Conservation (phyloP, 2,888 invertebrate genomes). For the Thalpophila matura region DNA sequence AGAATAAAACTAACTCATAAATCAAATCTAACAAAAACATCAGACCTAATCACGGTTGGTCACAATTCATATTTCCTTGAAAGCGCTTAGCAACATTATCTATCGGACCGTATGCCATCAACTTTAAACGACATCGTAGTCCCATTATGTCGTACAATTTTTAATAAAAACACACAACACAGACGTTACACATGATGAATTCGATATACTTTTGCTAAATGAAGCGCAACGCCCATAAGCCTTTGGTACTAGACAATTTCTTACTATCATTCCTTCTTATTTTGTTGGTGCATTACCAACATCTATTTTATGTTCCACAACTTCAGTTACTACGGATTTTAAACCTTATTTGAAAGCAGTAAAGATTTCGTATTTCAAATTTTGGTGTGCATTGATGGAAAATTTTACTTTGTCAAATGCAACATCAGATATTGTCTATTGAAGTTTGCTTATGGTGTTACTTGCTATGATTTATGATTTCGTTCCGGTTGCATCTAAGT, state of each 20-base stretch:
- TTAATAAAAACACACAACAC: constrained; percentile 80
- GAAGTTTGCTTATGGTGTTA: constrained; percentile 76
- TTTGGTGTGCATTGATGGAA: background rate
- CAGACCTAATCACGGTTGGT: constrained; percentile 53
- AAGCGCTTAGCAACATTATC: constrained; percentile 60
- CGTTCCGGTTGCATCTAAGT: constrained; percentile 73
- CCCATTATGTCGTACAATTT: constrained; percentile 73
- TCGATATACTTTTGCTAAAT: constrained; percentile 90
- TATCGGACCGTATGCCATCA: constrained; percentile 65
- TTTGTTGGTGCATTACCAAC: constrained; percentile 70
- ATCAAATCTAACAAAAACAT: constrained; percentile 60
- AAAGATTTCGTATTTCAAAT: constrained; percentile 34
- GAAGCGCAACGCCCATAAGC: constrained; percentile 86
- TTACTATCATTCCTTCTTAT: constrained; percentile 74
- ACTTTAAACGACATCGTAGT: constrained; percentile 66
- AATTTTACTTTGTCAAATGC: constrained; percentile 55
- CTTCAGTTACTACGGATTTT: constrained; percentile 40
- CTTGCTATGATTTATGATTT: constrained; percentile 82
- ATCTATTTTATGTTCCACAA: constrained; percentile 49
- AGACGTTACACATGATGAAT: constrained; percentile 83
- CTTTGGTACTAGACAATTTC: constrained; percentile 72
- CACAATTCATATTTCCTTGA: constrained; percentile 62
- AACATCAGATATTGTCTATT: constrained; percentile 80
- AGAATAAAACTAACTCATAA: constrained; percentile 41
- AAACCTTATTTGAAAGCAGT: constrained; percentile 53